Base-by-base conservation (phyloP, 2,113 vertebrate species). In the Prietella phreatophila region DNA sequence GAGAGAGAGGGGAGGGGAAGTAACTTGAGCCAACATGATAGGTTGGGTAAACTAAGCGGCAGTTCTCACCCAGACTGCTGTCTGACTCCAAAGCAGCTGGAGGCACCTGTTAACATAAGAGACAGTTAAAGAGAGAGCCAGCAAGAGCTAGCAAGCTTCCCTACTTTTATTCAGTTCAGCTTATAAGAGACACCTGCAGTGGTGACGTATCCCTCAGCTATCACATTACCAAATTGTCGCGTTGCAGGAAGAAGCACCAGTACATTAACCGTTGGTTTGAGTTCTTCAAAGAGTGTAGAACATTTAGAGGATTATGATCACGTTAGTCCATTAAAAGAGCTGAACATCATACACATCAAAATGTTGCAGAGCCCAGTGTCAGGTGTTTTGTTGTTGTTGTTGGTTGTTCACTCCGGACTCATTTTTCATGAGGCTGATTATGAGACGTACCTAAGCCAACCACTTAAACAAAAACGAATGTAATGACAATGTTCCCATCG, bases 21-120 rank as follows among this genome's bases (percentile, higher is more conserved):
- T 19, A 80, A 80, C 50, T n/a, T 80, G 78, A 80, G 47, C 56
- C 78, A 80, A 53, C 47, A 53, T 30, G 78, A 30, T n/a, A 30
- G 33, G 33, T 42, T 42, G 71, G 19, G 25, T 0, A 75, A 75
- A 75, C 75, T 17, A 20, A 73, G 33, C 20, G 69, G 33, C 69
- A 73, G 69, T 25, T 78, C 25, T 78, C 75, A 78, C 9, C 47
- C 47, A 50, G 11, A 17, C 53, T 25, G 53, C 47, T 14, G 14
- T 55, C 47, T 79, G 42, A 55, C 47, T 55, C 42, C 6, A 19
- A 80, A 80, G 13, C 78, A 30, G 27, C 76, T 80, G 50, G 78
- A 80, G 78, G n/a, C 13, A 80, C 78, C 53, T 55, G 50, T 30
- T 80, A 80, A 30, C 27, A 17, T 80, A n/a, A n/a, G 78, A 56